Percentiles rank a stretch among this genome's conserved stretches.
Evolutionary conservation across 1,140 invertebrate species (phyloP).

Genomic region (Pseudomyrmex pallidus): DNA sequence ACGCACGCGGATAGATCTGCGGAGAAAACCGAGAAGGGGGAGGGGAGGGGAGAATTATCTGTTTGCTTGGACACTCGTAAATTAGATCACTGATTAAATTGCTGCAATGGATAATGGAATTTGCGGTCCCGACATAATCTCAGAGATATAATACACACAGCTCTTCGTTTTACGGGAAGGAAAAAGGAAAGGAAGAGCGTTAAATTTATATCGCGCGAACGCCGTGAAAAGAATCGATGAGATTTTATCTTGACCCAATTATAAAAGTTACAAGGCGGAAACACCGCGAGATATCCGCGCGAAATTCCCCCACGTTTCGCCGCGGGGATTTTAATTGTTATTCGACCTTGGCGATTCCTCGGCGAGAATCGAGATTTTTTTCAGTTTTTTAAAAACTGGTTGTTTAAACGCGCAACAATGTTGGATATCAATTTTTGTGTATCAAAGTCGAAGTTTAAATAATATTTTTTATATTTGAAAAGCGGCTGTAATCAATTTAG

Average conservation of each 20-base stretch:
- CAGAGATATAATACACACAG: constrained; percentile 10
- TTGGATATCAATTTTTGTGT: constrained; percentile 7
- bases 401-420: background rate
- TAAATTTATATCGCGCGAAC: background rate
- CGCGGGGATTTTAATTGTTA: constrained; percentile 8
- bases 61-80: constrained; percentile 46
- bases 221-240: constrained; percentile 12
- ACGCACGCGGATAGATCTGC: background rate
- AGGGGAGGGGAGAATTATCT: constrained; percentile 4
- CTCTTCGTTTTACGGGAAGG: constrained; percentile 14
- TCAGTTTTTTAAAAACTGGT: background rate
- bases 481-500: too few species aligned
- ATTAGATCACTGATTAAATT: constrained; percentile 58
- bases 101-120: constrained; percentile 52
- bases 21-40: constrained; percentile 1
- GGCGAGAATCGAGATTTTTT: constrained; percentile 6
- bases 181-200: background rate
- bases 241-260: constrained; percentile 46
- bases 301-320: constrained; percentile 6
- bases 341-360: background rate
- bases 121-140: constrained; percentile 46
- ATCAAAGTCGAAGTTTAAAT: background rate
- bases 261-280: background rate
- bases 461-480: too few species aligned
- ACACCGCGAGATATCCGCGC: background rate